Percentiles rank a stretch among this genome's conserved stretches.
Conservation (phyloP, 2,888 invertebrate genomes). For the Macropis europaea region DNA sequence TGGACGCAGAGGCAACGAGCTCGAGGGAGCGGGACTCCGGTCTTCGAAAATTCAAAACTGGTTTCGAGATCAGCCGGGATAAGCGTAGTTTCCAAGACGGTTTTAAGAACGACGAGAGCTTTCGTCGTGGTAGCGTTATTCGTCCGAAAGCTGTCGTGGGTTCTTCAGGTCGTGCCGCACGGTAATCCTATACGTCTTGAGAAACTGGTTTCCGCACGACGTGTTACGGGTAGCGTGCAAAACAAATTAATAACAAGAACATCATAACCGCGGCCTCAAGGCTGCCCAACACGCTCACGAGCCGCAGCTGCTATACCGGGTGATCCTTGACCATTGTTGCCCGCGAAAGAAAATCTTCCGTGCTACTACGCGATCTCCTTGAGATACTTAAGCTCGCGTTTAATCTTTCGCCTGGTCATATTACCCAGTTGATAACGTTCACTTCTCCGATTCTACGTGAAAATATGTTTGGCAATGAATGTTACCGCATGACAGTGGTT, state of each 20-base stretch:
- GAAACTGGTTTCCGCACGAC: constrained; percentile 72
- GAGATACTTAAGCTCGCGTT: constrained; percentile 13
- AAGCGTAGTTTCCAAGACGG: constrained; percentile 42
- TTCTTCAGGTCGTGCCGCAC: constrained; percentile 55
- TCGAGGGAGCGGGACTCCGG: background rate
- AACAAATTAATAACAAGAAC: constrained; percentile 75
- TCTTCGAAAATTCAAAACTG: constrained; percentile 46
- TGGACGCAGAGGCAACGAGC: background rate
- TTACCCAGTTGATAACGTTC: constrained; percentile 43
- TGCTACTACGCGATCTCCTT: background rate
- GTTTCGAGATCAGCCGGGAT: constrained; percentile 54
- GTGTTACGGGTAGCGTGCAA: constrained; percentile 69
- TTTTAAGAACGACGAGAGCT: constrained; percentile 56
- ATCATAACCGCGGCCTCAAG: constrained; percentile 65
- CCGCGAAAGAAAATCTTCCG: constrained; percentile 23
- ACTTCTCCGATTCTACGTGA: background rate
- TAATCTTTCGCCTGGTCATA: constrained; percentile 53
- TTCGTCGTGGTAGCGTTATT: constrained; percentile 59
- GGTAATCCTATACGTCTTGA: constrained; percentile 68
- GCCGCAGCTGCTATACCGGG: constrained; percentile 60
- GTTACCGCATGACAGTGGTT: background rate
- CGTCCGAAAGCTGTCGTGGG: constrained; percentile 64
- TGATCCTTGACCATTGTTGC: constrained; percentile 55
- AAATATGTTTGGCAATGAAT: background rate
- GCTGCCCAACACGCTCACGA: constrained; percentile 57